Conservation (phyloP, 2,113 vertebrate species). For the Glaucidium brasilianum region DNA sequence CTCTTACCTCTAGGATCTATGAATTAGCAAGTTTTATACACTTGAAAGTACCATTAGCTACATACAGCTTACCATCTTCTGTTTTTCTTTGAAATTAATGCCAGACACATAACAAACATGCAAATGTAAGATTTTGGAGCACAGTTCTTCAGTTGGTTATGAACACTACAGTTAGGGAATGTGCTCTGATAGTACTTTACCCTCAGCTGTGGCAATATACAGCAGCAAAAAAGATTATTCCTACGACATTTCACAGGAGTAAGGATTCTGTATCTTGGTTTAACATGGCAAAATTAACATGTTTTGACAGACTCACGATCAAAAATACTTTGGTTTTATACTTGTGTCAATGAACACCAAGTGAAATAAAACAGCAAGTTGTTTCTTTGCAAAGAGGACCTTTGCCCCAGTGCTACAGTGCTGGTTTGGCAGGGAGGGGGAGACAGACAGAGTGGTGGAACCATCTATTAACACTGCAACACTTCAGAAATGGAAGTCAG, state of each 20-base stretch:
- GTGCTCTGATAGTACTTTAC: not conserved
- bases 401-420: not conserved
- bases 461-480: not conserved
- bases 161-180: not conserved
- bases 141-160: not conserved
- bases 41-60: slow-evolving; percentile 18
- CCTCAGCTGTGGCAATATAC: not conserved
- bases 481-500: not conserved
- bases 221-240: not conserved
- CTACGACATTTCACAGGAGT: not conserved
- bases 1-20: not conserved
- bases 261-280: not conserved
- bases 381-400: not conserved
- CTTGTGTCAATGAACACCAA: not conserved
- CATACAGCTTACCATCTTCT: not conserved
- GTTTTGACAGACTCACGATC: not conserved
- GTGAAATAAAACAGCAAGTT: not conserved
- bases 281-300: not conserved
- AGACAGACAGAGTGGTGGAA: not conserved
- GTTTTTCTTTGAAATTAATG: not conserved
- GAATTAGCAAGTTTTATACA: not conserved
- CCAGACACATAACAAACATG: not conserved
- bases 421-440: not conserved
- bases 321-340: not conserved
- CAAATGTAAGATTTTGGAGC: not conserved